phyloP scores from a whole-genome alignment of 2,888 invertebrate genomes.

The Carcina quercana region DNA sequence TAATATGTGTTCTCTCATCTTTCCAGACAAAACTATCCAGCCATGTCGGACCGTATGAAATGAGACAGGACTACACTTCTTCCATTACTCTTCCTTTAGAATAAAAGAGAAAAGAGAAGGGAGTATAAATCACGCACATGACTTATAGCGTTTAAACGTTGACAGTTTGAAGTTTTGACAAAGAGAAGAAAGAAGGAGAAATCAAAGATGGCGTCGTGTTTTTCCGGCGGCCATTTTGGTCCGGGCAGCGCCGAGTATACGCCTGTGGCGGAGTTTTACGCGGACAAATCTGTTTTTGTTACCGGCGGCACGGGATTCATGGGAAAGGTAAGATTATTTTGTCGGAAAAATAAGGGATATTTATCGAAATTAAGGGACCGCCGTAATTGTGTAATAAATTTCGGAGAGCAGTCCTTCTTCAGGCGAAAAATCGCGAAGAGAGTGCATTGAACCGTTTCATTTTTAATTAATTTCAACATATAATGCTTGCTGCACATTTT shows the following conservation, averaged over 20 bases:
- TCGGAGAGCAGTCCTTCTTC: too few species aligned
- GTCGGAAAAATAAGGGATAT: too few species aligned
- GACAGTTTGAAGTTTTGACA: constrained; percentile 6
- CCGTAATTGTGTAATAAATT: too few species aligned
- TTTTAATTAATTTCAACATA: too few species aligned
- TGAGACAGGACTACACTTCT: constrained; percentile 10
- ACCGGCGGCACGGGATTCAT: constrained; percentile 92
- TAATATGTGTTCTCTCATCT: constrained; percentile 14
- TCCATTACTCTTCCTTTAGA: constrained; percentile 11
- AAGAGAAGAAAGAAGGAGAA: constrained; percentile 13
- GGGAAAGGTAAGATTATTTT: constrained; percentile 80
- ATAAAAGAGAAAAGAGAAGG: constrained; percentile 3
- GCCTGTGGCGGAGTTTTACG: constrained; percentile 80
- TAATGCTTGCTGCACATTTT: too few species aligned
- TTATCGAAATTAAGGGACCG: too few species aligned
- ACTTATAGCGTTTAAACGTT: constrained; percentile 12
- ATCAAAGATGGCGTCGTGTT: constrained; percentile 65
- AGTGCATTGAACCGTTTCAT: too few species aligned
- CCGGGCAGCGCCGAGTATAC: constrained; percentile 49
- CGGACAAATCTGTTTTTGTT: constrained; percentile 82
- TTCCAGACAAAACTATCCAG: constrained; percentile 38
- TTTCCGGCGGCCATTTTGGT: constrained; percentile 43
- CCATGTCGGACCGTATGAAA: constrained; percentile 24
- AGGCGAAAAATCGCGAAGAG: too few species aligned
- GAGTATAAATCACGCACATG: constrained; percentile 18